A percentile compares a stretch with the other conserved stretches of the same genome.
phyloP scores from a whole-genome alignment of 2,888 invertebrate species.

The Ommatoiulus sabulosus region DNA sequence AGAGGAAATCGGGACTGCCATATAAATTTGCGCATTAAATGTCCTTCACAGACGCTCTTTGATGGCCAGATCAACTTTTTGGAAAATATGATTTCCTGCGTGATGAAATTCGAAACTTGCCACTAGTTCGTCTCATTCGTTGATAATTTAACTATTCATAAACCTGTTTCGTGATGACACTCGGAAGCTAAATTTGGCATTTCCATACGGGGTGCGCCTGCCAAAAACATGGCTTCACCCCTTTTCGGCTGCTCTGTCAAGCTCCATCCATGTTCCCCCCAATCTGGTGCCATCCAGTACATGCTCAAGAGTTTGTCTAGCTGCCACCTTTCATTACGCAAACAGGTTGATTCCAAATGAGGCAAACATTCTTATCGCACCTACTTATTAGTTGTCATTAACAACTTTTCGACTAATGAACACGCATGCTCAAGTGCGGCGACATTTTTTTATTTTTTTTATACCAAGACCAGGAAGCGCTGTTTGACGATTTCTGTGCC shows the following conservation, averaged over 20 bases:
- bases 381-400: slow-evolving; percentile 12
- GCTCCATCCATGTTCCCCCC: no score
- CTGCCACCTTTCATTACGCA: not conserved
- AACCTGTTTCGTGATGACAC: not conserved
- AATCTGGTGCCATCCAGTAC: not conserved
- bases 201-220: not conserved
- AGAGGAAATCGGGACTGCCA: not conserved
- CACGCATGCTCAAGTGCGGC: not conserved
- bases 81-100: slow-evolving; percentile 40
- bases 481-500: not conserved
- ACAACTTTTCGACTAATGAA: not conserved
- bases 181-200: slow-evolving; percentile 13
- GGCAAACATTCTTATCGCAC: slow-evolving; percentile 34
- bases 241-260: not conserved
- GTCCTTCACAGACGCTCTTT: not conserved
- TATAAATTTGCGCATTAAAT: not conserved
- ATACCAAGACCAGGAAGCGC: not conserved
- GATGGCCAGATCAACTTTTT: not conserved
- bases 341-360: slow-evolving; percentile 33
- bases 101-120: slow-evolving; percentile 17
- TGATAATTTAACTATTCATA: slow-evolving; percentile 31
- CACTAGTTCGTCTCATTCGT: not conserved
- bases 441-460: not conserved
- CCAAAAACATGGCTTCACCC: slow-evolving; percentile 19
- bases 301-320: not conserved